Evolutionary conservation across 2,888 invertebrate genomes (phyloP).

Genomic region (Prostheceraeus crozeri): DNA sequence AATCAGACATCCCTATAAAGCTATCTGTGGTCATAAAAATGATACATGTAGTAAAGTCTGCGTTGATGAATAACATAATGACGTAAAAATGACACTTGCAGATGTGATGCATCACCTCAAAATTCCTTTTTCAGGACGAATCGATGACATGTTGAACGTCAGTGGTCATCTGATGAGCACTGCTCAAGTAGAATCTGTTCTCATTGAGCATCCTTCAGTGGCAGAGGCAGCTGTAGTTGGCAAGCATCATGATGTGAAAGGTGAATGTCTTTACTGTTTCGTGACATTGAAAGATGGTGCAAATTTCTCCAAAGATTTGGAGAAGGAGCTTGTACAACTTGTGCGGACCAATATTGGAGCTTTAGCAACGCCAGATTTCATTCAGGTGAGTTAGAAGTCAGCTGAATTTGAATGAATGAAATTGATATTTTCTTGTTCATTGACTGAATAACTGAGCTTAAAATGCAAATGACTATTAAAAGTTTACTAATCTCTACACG

Average conservation of each 20-base stretch:
- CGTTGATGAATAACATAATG: no score
- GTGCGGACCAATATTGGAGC: conserved; percentile 80
- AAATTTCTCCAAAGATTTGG: conserved; percentile 21
- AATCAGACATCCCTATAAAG: no score
- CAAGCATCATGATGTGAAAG: conserved; percentile 84
- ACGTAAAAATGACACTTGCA: no score
- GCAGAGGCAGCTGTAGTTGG: conserved; percentile 94
- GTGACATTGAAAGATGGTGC: conserved; percentile 64
- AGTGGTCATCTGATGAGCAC: conserved; percentile 96
- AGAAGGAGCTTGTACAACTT: conserved; percentile 20
- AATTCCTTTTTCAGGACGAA: conserved; percentile 62
- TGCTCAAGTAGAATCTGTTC: conserved; percentile 67
- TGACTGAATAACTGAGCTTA: no score
- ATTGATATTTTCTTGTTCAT: conserved; percentile 92
- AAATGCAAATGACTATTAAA: no score
- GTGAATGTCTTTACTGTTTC: conserved; percentile 93
- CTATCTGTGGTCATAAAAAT: no score
- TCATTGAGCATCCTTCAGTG: conserved; percentile 61
- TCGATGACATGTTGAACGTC: conserved; percentile 97
- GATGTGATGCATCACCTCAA: no score
- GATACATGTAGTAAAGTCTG: no score
- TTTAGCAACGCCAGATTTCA: conserved; percentile 83
- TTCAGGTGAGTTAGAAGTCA: conserved; percentile 64
- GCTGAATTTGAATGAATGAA: no score
- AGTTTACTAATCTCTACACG: no score